Base-by-base conservation (phyloP, 2,888 invertebrate genomes). In the Cosmorhoe ocellata region DNA sequence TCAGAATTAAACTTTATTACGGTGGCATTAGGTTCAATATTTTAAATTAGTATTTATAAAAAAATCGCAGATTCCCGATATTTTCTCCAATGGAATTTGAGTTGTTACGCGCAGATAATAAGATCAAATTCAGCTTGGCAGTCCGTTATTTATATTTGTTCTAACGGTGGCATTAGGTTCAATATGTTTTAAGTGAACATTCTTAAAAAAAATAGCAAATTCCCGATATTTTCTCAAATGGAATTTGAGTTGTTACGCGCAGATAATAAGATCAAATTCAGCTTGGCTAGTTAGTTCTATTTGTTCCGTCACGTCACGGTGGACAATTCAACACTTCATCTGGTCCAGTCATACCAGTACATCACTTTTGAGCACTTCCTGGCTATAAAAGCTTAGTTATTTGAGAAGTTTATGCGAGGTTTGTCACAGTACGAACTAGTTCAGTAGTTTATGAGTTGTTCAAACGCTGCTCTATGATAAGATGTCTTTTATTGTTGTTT, bases 151-250 rank as follows among this genome's bases (percentile, higher is more conserved):
- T n/a, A 11, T 22, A 11, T 26, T 38, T 38, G 12, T 13, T 9
- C 13, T 87, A 84, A 87, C 72, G 65, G 64, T 59, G 69, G 74
- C n/a, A n/a, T n/a, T n/a, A n/a, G n/a, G n/a, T n/a, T n/a, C n/a
- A n/a, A n/a, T n/a, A n/a, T n/a, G n/a, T n/a, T n/a, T n/a, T n/a
- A n/a, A n/a, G n/a, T n/a, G n/a, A n/a, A n/a, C n/a, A n/a, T n/a
- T n/a, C n/a, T n/a, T n/a, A n/a, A n/a, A n/a, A n/a, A n/a, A n/a
- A n/a, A n/a, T n/a, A n/a, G n/a, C n/a, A n/a, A n/a, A n/a, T n/a
- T n/a, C n/a, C n/a, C n/a, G n/a, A n/a, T 8, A 13, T 32, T 32
- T 33, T 33, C n/a, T 14, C 18, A 33, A 14, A 30, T n/a, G 9
- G 9, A 22, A 22, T 36, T 6, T 24, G 11, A 24, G 10, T 14